Evolutionary conservation across 2,888 invertebrate species (phyloP), one percentile per base, ranked within the genome.

Genomic region (Branchipolynoe longqiensis): DNA sequence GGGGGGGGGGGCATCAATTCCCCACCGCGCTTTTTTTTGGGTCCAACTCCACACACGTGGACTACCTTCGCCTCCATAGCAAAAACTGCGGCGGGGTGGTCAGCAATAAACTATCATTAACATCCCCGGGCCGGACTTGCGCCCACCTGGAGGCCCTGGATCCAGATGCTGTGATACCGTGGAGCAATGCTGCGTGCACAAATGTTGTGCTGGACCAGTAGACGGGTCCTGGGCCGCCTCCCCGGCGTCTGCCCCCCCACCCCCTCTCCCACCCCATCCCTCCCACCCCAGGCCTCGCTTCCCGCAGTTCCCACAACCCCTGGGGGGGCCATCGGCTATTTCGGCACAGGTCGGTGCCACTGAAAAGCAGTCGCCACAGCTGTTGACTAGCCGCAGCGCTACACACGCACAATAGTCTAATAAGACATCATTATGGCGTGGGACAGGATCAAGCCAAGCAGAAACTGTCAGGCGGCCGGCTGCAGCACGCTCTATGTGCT

Each of bases 361-460:
- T 78, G 78, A 78, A 78, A 69, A 78, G 78, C 41, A 54, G 78
- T 78, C 28, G 78, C 41, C 78, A 78, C 78, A 78, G 78, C 41
- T 78, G 78, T 78, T 78, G 78, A 78, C 78, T 78, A 78, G 78
- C 78, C 78, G 78, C 78, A 28, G 78, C 54, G 78, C 78, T 78
- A 48, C 41, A 54, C 78, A 78, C 78, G 78, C 78, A 78, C 78
- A 78, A 78, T 48, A 54, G 78, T 54, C 78, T 78, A 78, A 78
- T 78, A 78, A 78, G 78, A 78, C 78, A 78, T 78, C 78, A 78
- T 78, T 78, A 78, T 78, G 78, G 78, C 78, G 78, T 31, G 78
- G 54, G 78, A 78, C 31, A 31, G 78, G 48, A 54, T 41, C 78
- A 48, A 41, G 25, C 78, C 78, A 78, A 54, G 78, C 78, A 78